Evolutionary conservation across 2,888 invertebrate species (phyloP).

Genomic region (Octodonta nipae): DNA sequence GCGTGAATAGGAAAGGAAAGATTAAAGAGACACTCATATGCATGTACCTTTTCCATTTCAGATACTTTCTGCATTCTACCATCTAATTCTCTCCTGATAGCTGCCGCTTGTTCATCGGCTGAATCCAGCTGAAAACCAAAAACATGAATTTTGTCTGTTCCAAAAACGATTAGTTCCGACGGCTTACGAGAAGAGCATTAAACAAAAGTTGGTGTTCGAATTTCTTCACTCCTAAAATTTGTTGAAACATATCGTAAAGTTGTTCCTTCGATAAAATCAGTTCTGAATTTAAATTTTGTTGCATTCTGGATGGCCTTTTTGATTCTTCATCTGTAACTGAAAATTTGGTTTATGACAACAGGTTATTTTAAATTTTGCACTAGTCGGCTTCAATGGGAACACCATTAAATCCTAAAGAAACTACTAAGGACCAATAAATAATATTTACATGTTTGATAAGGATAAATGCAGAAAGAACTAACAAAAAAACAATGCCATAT

Average conservation of each 20-base stretch:
- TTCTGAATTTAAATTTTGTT: conserved; percentile 84
- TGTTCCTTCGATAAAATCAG: conserved; percentile 96
- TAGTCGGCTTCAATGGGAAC: too few species aligned
- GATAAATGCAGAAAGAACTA: too few species aligned
- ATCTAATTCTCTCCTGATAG: conserved; percentile 94
- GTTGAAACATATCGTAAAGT: conserved; percentile 99
- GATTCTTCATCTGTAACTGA: conserved; percentile 65
- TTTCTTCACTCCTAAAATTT: conserved; percentile 95
- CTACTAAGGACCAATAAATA: too few species aligned
- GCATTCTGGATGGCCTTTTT: conserved; percentile 74
- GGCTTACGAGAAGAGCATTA: conserved; percentile 82
- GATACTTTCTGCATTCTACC: conserved; percentile 92
- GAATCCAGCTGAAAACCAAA: conserved; percentile 71
- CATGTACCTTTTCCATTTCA: conserved; percentile 85
- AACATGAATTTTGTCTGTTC: background rate
- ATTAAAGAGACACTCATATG: background rate
- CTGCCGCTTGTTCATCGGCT: conserved; percentile 98
- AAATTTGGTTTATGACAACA: too few species aligned
- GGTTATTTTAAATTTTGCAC: too few species aligned
- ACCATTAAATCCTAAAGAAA: too few species aligned
- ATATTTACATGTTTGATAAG: too few species aligned
- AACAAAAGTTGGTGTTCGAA: conserved; percentile 98
- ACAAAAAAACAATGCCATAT: too few species aligned
- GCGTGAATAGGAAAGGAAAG: conserved; percentile 3
- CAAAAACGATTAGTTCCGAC: background rate